Evolutionary conservation across 1,140 invertebrate genomes (phyloP), one percentile per base, ranked within the genome.

Genomic region (Drosophila ambigua): DNA sequence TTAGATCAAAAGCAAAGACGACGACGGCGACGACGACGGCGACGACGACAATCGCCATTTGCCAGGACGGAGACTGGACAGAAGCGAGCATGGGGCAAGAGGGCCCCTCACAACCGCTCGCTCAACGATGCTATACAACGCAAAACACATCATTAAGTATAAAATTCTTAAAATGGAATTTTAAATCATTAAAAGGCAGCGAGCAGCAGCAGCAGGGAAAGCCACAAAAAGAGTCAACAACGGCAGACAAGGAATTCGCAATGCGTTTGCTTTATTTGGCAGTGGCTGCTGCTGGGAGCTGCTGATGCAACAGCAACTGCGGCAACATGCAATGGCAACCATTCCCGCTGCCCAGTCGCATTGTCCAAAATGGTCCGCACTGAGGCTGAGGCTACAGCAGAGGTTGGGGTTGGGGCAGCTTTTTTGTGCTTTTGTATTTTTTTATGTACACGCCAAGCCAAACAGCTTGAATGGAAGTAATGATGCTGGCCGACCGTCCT

Each of bases 81-180:
- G 35, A 11, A 13, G 11, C 13, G 0, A 4, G 35, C 11, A 13
- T 39, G 35, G 35, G 11, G 35, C 11, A 39, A 4, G 26, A 50
- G 16, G 45, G 15, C 45, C 28, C 28, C 23, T 35, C 52, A 43
- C n/a, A 24, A 15, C 11, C 16, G 57, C 15, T 39, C 43, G 24
- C 55, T 5, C 72, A 55, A 63, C 61, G 72, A 90, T 85, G 71
- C 73, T 78, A 90, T 90, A 87, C 81, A 90, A 80, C 80, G 84
- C 78, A 80, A 91, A 91, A 92, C 91, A 92, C 91, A 91, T 92
- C 91, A 91, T 92, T 92, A 92, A 92, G 89, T 92, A 92, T 91
- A 91, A 92, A 92, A 92, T 92, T 91, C 91, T 91, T 89, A 91
- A 92, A 92, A 92, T 92, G 91, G 91, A 92, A 92, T 92, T 92